Base-by-base conservation (phyloP, 2,797 vertebrate species). In the Pitangus sulphuratus region DNA sequence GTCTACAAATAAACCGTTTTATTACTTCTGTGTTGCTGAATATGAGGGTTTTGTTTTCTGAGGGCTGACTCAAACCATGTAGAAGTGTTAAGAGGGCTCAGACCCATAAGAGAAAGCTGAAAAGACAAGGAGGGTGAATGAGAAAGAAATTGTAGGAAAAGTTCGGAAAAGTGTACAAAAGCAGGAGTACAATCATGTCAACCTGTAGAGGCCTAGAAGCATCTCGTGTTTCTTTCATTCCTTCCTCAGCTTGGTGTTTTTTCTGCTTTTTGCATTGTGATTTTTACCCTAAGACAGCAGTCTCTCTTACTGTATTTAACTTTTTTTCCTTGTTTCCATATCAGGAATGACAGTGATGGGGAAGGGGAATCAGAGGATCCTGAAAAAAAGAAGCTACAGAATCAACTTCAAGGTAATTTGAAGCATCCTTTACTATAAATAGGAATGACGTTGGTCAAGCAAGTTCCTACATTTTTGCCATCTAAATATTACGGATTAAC, bases 321-420 rank as follows among this genome's bases (percentile, higher is more conserved):
- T 62, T 85, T 60, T 77, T 60, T 40, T 40, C 37, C 61, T 92
- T 89, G 24, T 72, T 93, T 90, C 54, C 65, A 42, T 70, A 97
- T 89, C 93, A 99, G 99, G 97, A 99, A 99, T 98, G 99, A 99
- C 81, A 99, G 99, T 66, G 99, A 99, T 98, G 99, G 99, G 26
- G 99, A 99, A 90, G 99, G 98, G 53, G 99, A 99, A 94, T 99
- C 99, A 60, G 99, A 99, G 70, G 98, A 99, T 94, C 99, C 99
- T 79, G 99, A 99, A 97, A 99, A 99, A 98, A 99, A 99, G 98
- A 99, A 99, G 94, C 98, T 99, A 80, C 99, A 99, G 97, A 99
- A 99, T 97, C 99, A 99, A 84, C 99, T 99, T 93, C 99, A 99
- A 99, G 99, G 99, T 98, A 96, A 96, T 78, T 94, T 96, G 60